phyloP scores from a whole-genome alignment of 2,888 invertebrate genomes.

The Synergus gifuensis region DNA sequence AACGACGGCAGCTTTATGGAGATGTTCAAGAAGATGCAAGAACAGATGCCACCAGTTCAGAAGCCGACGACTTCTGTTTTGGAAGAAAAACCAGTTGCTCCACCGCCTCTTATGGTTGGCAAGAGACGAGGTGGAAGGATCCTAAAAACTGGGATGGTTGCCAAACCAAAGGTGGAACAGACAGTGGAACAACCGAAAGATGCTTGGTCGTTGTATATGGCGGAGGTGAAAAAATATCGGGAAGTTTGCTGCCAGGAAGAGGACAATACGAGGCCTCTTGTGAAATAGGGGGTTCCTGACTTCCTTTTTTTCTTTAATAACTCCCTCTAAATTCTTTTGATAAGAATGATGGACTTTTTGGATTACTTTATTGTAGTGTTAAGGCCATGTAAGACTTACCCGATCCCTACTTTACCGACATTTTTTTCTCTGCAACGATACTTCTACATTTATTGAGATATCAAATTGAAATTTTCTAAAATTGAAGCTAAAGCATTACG shows the following conservation, averaged over 20 bases:
- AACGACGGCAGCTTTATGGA: constrained; percentile 95
- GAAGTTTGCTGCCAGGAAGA: constrained; percentile 96
- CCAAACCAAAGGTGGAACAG: constrained; percentile 87
- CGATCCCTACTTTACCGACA: too few relatives aligned
- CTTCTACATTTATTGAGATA: too few relatives aligned
- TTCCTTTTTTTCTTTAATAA: constrained; percentile 54
- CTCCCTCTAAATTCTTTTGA: neutral
- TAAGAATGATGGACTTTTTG: neutral
- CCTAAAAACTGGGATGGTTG: constrained; percentile 93
- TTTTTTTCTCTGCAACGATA: too few relatives aligned
- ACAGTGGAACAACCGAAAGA: constrained; percentile 86
- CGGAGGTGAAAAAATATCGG: constrained; percentile 95
- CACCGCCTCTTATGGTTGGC: constrained; percentile 83
- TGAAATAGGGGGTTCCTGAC: constrained; percentile 82
- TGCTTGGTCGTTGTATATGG: constrained; percentile 96
- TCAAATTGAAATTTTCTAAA: too few relatives aligned
- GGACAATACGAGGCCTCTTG: constrained; percentile 92
- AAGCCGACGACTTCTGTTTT: constrained; percentile 73
- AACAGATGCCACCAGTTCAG: constrained; percentile 76
- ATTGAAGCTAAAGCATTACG: too few relatives aligned
- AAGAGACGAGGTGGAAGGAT: constrained; percentile 92
- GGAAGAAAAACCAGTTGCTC: constrained; percentile 78
- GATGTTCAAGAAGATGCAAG: constrained; percentile 94
- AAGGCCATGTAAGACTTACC: too few relatives aligned
- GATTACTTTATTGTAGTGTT: neutral